A percentile compares a stretch with the other conserved stretches of the same genome.
Conservation (phyloP, 2,797 vertebrate species). For the Megaceryle alcyon region DNA sequence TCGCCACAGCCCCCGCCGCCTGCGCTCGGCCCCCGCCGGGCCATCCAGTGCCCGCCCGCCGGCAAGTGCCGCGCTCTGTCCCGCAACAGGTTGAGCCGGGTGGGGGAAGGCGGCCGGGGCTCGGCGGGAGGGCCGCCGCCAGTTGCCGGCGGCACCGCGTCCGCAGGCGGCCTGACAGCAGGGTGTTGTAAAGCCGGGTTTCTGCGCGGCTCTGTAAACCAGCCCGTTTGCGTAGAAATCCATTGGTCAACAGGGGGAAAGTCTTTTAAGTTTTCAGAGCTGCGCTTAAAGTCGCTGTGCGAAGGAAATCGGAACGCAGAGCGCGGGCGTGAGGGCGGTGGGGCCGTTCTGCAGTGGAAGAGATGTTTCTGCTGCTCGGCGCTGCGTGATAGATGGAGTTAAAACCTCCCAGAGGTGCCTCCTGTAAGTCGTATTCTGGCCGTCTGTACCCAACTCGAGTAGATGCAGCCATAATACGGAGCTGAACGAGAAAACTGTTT, state of each 20-base stretch:
- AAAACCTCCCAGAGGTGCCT: neutral
- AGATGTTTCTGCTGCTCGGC: neutral
- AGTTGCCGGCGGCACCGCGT: no score
- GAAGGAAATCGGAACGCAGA: accelerated
- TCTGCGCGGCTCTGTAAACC: accelerated
- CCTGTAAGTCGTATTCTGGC: neutral
- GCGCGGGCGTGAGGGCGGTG: neutral
- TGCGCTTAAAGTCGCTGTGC: neutral
- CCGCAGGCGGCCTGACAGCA: neutral
- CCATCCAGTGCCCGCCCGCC: neutral
- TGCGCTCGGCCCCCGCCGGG: neutral
- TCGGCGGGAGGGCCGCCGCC: neutral
- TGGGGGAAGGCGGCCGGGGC: neutral
- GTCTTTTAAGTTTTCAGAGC: neutral
- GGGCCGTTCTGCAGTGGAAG: neutral
- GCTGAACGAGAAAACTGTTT: neutral
- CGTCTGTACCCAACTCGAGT: neutral
- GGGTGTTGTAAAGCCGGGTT: neutral
- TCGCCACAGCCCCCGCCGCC: neutral
- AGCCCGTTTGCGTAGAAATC: accelerated
- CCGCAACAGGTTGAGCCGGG: constrained; percentile 24
- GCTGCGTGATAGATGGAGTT: neutral
- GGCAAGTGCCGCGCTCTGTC: neutral
- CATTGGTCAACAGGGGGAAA: accelerated
- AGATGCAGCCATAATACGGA: neutral